Base-by-base conservation (phyloP, 1,140 invertebrate species). In the Platyura marginata region DNA sequence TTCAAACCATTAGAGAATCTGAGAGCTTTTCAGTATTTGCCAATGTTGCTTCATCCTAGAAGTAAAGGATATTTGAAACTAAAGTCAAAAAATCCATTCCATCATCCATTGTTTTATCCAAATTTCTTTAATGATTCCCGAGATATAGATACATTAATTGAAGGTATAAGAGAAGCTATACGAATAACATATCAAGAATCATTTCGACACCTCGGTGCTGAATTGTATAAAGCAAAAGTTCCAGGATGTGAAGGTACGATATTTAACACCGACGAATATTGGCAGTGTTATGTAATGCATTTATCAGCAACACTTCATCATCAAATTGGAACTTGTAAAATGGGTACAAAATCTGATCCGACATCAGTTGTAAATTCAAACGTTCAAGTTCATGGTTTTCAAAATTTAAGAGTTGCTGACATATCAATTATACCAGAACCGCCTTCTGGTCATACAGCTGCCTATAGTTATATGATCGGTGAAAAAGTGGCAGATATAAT, bases 401-500 rank as follows among this genome's bases (percentile, higher is more conserved):
- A 29, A 13, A 13, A 13, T 29, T 13, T 29, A 6, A 29, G 25
- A 29, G 13, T 13, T 13, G 13, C 13, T 29, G 25, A 29, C 13
- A 13, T 13, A 13, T 29, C 25, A 29, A 29, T 29, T 0, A 81
- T 88, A 62, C 84, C 84, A 0, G 61, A 59, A 2, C 66, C 81
- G n/a, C 66, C 78, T 11, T 68, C 67, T 3, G 81, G 74, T 1
- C 82, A 88, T 51, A 73, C 78, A 0, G 81, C 77, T 47, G 79
- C 77, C 1, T 72, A 74, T 0, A 72, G 79, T 3, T 71, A 74
- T 35, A 90, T 93, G 86, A 79, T 93, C 35, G 89, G 73, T 0
- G 88, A 94, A 59, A 87, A 86, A 55, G 81, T 70, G 0, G 75
- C 84, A 0, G 80, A 88, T 56, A 67, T 90, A 53, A 84, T 92